Evolutionary conservation across 1,140 invertebrate genomes (phyloP).

Genomic region (Xylocopa sonorina): DNA sequence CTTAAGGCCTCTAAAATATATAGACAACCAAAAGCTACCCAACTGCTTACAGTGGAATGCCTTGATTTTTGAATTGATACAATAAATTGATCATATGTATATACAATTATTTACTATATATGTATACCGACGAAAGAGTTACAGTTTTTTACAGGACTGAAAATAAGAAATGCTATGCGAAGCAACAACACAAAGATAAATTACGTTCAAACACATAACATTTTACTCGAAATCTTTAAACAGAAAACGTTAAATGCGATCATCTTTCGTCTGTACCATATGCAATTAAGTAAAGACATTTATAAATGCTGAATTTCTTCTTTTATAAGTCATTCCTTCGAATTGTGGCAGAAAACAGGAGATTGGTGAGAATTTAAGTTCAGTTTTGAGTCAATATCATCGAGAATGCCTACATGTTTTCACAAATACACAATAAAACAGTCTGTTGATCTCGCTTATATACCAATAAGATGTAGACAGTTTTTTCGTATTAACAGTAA

Average conservation of each 20-base stretch:
- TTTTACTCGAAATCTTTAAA: not conserved
- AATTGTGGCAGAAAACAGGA: slow-evolving; percentile 61
- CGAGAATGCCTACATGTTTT: slow-evolving; percentile 23
- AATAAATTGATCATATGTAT: slow-evolving; percentile 67
- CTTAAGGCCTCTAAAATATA: slow-evolving; percentile 61
- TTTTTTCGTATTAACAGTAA: slow-evolving; percentile 58
- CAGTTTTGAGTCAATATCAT: slow-evolving; percentile 39
- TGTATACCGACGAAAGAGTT: slow-evolving; percentile 74
- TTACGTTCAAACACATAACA: slow-evolving; percentile 40
- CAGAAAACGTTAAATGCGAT: slow-evolving; percentile 5
- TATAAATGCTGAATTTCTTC: slow-evolving; percentile 75
- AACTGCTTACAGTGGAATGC: slow-evolving; percentile 72
- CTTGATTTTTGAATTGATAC: slow-evolving; percentile 66
- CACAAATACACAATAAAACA: slow-evolving; percentile 48
- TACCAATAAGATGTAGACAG: slow-evolving; percentile 46
- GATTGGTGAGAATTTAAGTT: slow-evolving; percentile 35
- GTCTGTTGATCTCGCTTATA: slow-evolving; percentile 44
- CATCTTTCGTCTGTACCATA: slow-evolving; percentile 63
- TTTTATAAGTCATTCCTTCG: slow-evolving; percentile 74
- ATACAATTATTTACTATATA: slow-evolving; percentile 76
- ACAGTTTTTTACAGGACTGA: slow-evolving; percentile 48
- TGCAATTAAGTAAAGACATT: slow-evolving; percentile 69
- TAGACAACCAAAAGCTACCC: slow-evolving; percentile 66
- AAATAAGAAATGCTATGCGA: slow-evolving; percentile 27
- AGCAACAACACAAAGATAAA: slow-evolving; percentile 29